Conservation (phyloP, 2,888 invertebrate species). For the Thera obeliscata region DNA sequence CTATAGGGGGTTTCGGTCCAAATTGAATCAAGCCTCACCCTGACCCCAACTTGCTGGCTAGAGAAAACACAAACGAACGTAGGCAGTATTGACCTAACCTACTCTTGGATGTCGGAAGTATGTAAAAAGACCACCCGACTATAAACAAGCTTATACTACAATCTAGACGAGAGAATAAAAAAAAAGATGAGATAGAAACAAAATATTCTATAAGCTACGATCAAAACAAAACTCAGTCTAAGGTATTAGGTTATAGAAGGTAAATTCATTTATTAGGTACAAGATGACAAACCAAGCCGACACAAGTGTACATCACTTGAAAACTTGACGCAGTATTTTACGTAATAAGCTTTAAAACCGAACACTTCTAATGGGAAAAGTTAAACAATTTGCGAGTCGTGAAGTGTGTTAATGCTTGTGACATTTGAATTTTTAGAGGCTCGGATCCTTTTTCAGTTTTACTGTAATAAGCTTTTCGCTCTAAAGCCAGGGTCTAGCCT, state of each 20-base stretch:
- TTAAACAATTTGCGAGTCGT: slow-evolving; percentile 66
- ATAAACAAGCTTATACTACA: no score
- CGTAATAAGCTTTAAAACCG: slow-evolving; percentile 53
- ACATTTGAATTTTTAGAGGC: slow-evolving; percentile 65
- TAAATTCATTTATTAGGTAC: no score
- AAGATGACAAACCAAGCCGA: no score
- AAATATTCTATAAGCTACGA: no score
- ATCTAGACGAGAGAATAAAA: no score
- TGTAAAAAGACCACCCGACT: no score
- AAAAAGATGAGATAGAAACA: no score
- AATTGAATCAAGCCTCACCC: slow-evolving; percentile 17
- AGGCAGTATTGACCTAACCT: neutral
- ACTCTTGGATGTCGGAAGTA: neutral
- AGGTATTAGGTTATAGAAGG: no score
- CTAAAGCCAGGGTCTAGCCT: neutral
- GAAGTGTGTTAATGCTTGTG: slow-evolving; percentile 67
- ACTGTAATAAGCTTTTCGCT: slow-evolving; percentile 22
- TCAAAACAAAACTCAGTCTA: no score
- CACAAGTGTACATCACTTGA: slow-evolving; percentile 8
- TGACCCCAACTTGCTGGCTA: slow-evolving; percentile 5
- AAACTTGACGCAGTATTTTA: slow-evolving; percentile 41
- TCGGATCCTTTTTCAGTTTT: slow-evolving; percentile 20
- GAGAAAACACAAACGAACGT: neutral
- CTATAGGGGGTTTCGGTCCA: neutral
- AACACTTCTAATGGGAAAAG: slow-evolving; percentile 65